phyloP scores from a whole-genome alignment of 1,140 invertebrate genomes.

The Calliopsis andreniformis region DNA sequence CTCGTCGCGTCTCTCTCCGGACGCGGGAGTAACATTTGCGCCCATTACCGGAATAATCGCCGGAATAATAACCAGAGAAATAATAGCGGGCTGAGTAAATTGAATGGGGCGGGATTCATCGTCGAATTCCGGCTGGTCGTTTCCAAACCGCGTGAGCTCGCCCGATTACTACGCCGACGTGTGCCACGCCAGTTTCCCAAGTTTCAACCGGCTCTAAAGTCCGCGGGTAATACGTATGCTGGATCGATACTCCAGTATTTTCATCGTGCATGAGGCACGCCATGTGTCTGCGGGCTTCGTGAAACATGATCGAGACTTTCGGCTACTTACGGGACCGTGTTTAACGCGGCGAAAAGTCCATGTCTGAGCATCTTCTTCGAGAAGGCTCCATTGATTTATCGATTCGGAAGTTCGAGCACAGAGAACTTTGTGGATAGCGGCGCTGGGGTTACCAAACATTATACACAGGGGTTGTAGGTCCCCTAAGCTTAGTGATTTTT shows the following conservation, averaged over 20 bases:
- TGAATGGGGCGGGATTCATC: conserved; percentile 1
- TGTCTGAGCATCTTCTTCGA: neutral
- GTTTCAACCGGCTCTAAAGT: conserved; percentile 20
- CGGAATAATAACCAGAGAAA: conserved; percentile 8
- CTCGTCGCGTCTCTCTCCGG: neutral
- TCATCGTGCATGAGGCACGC: conserved; percentile 28
- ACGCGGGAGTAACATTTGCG: neutral
- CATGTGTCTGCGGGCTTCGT: conserved; percentile 19
- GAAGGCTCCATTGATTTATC: conserved; percentile 32
- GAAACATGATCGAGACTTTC: conserved; percentile 13
- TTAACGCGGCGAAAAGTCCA: conserved; percentile 6
- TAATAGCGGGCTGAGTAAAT: neutral
- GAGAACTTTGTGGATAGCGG: too few relatives aligned
- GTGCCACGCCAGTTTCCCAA: conserved; percentile 17
- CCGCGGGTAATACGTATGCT: conserved; percentile 2
- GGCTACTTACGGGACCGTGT: conserved; percentile 18
- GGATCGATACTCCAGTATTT: conserved; percentile 39
- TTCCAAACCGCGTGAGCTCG: neutral
- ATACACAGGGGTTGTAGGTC: too few relatives aligned
- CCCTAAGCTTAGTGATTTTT: too few relatives aligned
- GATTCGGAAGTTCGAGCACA: conserved; percentile 1
- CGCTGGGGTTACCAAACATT: too few relatives aligned
- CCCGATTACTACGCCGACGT: conserved; percentile 4
- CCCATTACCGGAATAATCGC: neutral
- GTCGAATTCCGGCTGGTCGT: neutral